Evolutionary conservation across 2,888 invertebrate genomes (phyloP), one percentile per base, ranked within the genome.

Genomic region (Chironomus riparius): DNA sequence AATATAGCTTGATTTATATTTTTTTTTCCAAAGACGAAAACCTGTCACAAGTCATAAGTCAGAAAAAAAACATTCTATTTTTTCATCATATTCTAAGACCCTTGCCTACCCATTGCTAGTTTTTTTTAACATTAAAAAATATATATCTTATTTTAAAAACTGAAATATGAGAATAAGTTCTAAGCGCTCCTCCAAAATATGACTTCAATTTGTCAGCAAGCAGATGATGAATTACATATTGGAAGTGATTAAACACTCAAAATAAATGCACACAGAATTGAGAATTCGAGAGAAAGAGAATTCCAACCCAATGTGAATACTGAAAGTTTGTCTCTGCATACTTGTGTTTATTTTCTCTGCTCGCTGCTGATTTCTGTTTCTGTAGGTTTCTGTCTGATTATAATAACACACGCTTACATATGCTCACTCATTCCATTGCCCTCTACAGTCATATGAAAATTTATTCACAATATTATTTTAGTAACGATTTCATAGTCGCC

Each of bases 361-460:
- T 38, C 38, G 38, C 38, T 38, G 38, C 38, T 38, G 38, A 38
- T 38, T 38, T 38, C 38, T 38, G 7, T 38, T 38, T 38, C 38
- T 38, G 56, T 18, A 15, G n/a, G 56, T 56, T 56, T 56, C 18
- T 38, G 7, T 18, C 56, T 56, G 56, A 56, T 56, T 56, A 56
- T 56, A 56, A 56, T 7, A 15, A 56, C 56, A 56, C 15, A 56
- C 56, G 56, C 15, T 56, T 56, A 56, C 15, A 15, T 56, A 65
- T 65, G 24, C 65, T 65, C 65, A 65, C 65, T 65, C 65, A 65
- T 65, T 65, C 56, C 56, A 18, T 65, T 65, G 65, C 65, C 65
- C 65, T 65, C 65, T 18, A 24, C 65, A 65, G 22, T 22, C 5
- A 65, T 10, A 65, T 10, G 13, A 24, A 65, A 65, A 62, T 18